These are phyloP conservation scores for Bos taurus DNA, from an alignment of 2,113 vertebrate genomes.

Conservation along the genomic window ARS-UCD2.0 NC_037331.1:88519501-88520000, in stretches of 20 bases:
- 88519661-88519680: not conserved
- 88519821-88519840: not conserved
- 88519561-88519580: not conserved
- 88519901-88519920: not conserved
- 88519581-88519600: not conserved
- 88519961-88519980: not conserved
- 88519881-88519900: not conserved
- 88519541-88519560: not conserved
- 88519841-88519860: not conserved
- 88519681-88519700: not conserved
- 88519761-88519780: not conserved
- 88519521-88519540: not conserved
- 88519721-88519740: not conserved
- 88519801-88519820: not conserved
- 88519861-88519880: not conserved
- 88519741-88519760: not conserved
- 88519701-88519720: not conserved
- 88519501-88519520: not conserved
- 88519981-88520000: not conserved
- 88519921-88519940: not conserved
- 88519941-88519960: fast-evolving
- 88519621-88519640: not conserved
- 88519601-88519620: not conserved
- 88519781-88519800: not conserved
- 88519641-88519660: not conserved